phyloP scores from a whole-genome alignment of 2,113 vertebrate genomes.

The Haliaeetus leucogaster region DNA sequence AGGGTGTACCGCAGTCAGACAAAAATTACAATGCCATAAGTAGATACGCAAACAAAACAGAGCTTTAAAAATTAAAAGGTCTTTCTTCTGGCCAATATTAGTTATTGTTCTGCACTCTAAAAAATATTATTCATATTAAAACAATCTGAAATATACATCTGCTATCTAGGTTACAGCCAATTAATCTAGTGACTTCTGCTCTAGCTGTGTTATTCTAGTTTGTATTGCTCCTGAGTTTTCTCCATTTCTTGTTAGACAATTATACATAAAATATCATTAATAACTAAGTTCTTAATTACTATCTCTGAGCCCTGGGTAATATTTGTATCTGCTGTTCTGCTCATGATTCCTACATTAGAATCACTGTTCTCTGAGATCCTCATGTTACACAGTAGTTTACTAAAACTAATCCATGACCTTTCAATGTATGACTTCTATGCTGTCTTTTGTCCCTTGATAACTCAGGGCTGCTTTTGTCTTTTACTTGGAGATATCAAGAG shows the following conservation, averaged over 20 bases:
- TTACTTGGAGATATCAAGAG: not conserved
- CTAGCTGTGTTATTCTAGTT: not conserved
- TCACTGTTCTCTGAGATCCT: not conserved
- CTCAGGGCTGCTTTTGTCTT: not conserved
- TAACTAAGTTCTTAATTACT: not conserved
- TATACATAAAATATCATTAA: not conserved
- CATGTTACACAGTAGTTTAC: not conserved
- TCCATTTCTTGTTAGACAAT: not conserved
- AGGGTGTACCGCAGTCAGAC: accelerated
- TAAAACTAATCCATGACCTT: not conserved
- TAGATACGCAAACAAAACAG: not conserved
- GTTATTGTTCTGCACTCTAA: not conserved
- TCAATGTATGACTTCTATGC: not conserved
- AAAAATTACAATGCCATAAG: not conserved
- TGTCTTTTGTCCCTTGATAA: not conserved
- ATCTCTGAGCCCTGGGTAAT: not conserved
- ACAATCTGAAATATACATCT: not conserved
- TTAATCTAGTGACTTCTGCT: not conserved
- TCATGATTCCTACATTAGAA: not conserved
- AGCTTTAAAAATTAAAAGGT: not conserved
- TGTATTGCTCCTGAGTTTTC: not conserved
- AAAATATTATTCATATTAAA: not conserved
- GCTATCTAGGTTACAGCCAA: not conserved
- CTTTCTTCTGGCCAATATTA: not conserved
- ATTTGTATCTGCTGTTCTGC: not conserved